Percentiles rank a stretch among this genome's conserved stretches.
Evolutionary conservation across 2,113 vertebrate species (phyloP).

Genomic region (Alaudala cheleensis): DNA sequence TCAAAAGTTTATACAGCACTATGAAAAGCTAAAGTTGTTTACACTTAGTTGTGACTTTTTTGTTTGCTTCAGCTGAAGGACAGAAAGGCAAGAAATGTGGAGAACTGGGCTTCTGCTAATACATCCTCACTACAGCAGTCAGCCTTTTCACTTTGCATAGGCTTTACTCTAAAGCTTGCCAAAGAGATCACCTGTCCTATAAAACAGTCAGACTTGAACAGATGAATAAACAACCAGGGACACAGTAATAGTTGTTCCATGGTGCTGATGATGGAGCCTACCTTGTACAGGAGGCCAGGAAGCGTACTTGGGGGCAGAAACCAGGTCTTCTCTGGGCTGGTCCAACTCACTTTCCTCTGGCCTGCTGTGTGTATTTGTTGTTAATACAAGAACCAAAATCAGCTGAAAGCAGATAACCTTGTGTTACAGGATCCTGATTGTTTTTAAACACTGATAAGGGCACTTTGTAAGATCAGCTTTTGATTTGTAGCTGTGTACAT

Average conservation of each 20-base stretch:
- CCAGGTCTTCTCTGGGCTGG: neutral
- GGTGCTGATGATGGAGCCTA: neutral
- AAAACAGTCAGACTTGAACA: neutral
- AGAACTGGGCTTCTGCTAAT: neutral
- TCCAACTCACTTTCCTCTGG: neutral
- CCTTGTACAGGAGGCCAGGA: neutral
- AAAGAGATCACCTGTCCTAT: neutral
- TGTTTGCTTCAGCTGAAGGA: neutral
- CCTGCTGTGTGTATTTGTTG: neutral
- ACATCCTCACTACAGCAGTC: neutral
- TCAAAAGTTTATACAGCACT: neutral
- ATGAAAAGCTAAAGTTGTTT: neutral
- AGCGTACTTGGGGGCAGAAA: neutral
- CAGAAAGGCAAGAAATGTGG: neutral
- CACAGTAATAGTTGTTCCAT: neutral
- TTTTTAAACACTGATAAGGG: conserved; percentile 15
- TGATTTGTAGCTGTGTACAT: conserved; percentile 34
- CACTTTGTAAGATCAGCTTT: neutral
- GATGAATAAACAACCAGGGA: neutral
- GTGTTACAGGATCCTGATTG: neutral
- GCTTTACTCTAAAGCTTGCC: neutral
- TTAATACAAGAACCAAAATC: neutral
- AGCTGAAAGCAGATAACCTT: neutral
- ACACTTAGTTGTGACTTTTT: neutral
- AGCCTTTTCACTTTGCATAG: neutral